A percentile compares a stretch with the other conserved stretches of the same genome.
phyloP scores from a whole-genome alignment of 2,888 invertebrate genomes.

The Spicauda simplicius region DNA sequence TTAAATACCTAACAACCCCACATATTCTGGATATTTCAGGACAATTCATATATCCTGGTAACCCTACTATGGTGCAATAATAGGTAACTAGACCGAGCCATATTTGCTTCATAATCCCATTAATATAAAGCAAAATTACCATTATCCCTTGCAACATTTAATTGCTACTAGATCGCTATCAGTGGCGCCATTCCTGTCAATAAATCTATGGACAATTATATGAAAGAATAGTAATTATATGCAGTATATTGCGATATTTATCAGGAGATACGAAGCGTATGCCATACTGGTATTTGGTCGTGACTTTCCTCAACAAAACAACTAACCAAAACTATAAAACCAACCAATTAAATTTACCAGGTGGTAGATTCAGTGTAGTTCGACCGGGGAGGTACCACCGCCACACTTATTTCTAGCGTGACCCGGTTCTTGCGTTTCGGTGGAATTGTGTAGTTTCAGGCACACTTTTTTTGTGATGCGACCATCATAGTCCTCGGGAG shows the following conservation, averaged over 20 bases:
- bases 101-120: slow-evolving; percentile 7
- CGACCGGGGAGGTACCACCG: no score
- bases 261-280: neutral
- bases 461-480: no score
- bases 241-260: slow-evolving; percentile 16
- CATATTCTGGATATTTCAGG: no score
- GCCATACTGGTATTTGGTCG: neutral
- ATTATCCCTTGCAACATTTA: slow-evolving; percentile 13
- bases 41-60: no score
- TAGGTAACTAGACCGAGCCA: slow-evolving; percentile 5
- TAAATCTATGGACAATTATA: slow-evolving; percentile 34
- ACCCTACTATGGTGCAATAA: neutral
- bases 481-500: no score
- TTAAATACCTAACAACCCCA: no score
- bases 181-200: slow-evolving; percentile 26
- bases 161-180: slow-evolving; percentile 27
- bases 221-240: slow-evolving; percentile 32
- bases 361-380: no score
- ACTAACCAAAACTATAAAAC: no score
- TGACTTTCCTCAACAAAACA: neutral
- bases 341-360: no score
- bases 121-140: slow-evolving; percentile 10
- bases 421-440: no score
- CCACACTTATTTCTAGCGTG: no score
- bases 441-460: no score